Evolutionary conservation across 2,888 invertebrate genomes (phyloP), one percentile per base, ranked within the genome.

Genomic region (Microchrysa polita): DNA sequence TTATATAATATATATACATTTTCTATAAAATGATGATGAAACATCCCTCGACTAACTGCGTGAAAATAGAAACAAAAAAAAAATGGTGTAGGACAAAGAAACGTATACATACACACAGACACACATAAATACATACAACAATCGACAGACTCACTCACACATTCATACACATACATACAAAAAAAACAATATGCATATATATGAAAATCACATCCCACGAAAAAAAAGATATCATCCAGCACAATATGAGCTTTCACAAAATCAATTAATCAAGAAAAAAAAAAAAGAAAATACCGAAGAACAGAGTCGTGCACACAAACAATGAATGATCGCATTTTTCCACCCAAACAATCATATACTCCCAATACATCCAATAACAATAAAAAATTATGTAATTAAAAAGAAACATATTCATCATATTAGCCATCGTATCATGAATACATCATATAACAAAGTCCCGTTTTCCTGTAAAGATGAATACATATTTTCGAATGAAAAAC

Each of bases 311-410:
- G 61, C 34, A 67, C 48, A 67, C 53, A 67, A 48, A 55, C 40
- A 69, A 44, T 16, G 48, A n/a, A n/a, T n/a, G n/a, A n/a, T n/a
- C n/a, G n/a, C n/a, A n/a, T n/a, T n/a, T 12, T 48, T 48, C 48
- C 65, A 60, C 65, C 27, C 44, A 16, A 65, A 65, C 65, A 22
- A 22, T 48, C 65, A 65, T 65, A 48, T 10, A 65, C 65, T 48
- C 65, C 44, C 20, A 65, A 48, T 10, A 65, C 65, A 65, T 48
- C 44, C 20, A 65, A 55, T 55, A 65, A 48, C 65, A 61, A 65
- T 65, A 48, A 65, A 7, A 34, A 34, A 34, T 7, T 2, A 34
- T 34, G 7, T 34, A 34, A 34, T 7, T 5, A 34, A 34, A 34
- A 34, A 34, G 7, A 7, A 44, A 14, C 14, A 12, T 42, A 63